A percentile compares a stretch with the other conserved stretches of the same genome.
These are phyloP conservation scores for Raja brachyura DNA, from an alignment of 2,113 vertebrate genomes.

Conservation along the genomic window DNA sequence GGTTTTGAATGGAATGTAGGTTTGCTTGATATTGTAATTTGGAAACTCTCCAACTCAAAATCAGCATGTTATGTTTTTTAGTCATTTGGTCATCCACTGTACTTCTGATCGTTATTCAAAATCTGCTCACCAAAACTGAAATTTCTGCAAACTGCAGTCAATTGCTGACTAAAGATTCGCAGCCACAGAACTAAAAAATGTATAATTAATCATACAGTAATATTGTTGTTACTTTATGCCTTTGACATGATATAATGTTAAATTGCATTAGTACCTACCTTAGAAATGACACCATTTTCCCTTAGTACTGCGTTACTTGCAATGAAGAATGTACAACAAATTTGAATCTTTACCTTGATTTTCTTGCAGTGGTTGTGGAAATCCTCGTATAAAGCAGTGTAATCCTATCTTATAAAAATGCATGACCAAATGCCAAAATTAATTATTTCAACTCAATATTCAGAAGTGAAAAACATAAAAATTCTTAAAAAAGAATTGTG, in stretches of 20 bases:
- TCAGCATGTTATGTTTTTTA: not conserved
- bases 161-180: not conserved
- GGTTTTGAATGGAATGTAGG: slow-evolving; percentile 93
- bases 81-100: not conserved
- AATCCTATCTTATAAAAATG: not conserved
- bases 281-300: not conserved
- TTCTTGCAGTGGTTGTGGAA: not conserved
- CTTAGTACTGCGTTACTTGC: not conserved
- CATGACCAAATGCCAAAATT: not conserved
- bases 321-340: not conserved
- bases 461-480: not conserved
- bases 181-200: not conserved
- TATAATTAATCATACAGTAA: not conserved
- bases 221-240: not conserved
- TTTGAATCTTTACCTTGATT: not conserved
- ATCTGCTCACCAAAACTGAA: not conserved
- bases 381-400: not conserved
- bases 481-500: not conserved
- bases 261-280: not conserved
- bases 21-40: not conserved
- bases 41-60: not conserved
- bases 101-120: not conserved
- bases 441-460: not conserved
- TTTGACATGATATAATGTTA: not conserved
- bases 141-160: not conserved